These are phyloP conservation scores for Nymphalis c-album DNA, from an alignment of 2,888 invertebrate genomes.

Conservation along the genomic window DNA sequence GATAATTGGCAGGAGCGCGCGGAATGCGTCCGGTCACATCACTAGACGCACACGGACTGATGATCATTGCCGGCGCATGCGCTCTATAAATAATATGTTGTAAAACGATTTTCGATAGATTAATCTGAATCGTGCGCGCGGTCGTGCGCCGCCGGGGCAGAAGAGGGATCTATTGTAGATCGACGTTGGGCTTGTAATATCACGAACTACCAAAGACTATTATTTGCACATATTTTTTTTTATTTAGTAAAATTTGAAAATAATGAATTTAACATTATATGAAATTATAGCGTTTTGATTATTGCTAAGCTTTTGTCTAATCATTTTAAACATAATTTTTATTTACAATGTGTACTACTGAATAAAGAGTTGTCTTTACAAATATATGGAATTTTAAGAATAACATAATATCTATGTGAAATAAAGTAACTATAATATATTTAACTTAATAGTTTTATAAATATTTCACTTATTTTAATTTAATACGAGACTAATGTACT, in stretches of 20 bases:
- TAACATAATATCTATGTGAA: too few relatives aligned
- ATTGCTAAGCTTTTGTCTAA: too few relatives aligned
- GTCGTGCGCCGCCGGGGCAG: conserved; percentile 77
- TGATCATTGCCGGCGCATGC: conserved; percentile 81
- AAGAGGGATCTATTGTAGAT: conserved; percentile 79
- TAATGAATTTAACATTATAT: neutral
- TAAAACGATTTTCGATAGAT: conserved; percentile 83
- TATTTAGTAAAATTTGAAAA: neutral
- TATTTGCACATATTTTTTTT: conserved; percentile 24
- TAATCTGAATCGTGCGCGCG: conserved; percentile 81
- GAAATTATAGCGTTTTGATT: neutral
- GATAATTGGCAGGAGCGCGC: conserved; percentile 51
- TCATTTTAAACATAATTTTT: too few relatives aligned
- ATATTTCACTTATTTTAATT: too few relatives aligned
- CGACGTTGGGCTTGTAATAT: conserved; percentile 59
- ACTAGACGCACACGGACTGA: conserved; percentile 76
- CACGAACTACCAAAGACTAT: conserved; percentile 49
- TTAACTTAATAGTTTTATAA: too few relatives aligned
- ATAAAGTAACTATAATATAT: too few relatives aligned
- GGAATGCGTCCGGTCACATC: conserved; percentile 53
- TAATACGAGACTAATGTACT: too few relatives aligned
- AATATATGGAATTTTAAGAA: too few relatives aligned
- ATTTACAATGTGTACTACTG: too few relatives aligned
- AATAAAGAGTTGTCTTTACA: too few relatives aligned
- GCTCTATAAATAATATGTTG: conserved; percentile 82